A percentile compares a stretch with the other conserved stretches of the same genome.
These are phyloP conservation scores for Chelon auratus DNA, from an alignment of 2,797 vertebrate genomes.

Conservation along the genomic window DNA sequence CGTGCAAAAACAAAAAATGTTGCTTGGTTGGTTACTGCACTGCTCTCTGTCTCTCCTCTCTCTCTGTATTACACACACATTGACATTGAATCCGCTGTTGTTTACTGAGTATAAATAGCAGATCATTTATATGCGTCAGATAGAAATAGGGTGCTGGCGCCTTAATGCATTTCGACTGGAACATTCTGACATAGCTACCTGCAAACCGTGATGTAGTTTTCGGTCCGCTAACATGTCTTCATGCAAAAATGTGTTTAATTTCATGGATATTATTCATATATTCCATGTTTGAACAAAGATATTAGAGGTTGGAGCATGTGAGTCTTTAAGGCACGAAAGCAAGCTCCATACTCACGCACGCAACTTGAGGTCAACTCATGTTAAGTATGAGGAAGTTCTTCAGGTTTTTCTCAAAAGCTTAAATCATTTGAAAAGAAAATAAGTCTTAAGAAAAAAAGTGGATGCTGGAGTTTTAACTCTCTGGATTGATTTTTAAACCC, in stretches of 20 bases:
- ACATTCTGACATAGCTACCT: not conserved
- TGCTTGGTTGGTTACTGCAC: slow-evolving; percentile 61
- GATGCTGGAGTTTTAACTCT: not conserved
- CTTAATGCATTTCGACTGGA: not conserved
- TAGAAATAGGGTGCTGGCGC: not conserved
- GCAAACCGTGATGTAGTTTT: not conserved
- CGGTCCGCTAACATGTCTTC: not conserved
- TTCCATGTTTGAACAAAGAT: not conserved
- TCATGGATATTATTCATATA: not conserved
- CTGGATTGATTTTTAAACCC: not conserved
- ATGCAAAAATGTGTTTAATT: not conserved
- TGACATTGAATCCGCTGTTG: not conserved
- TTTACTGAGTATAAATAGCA: slow-evolving; percentile 30
- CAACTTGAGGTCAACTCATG: slow-evolving; percentile 18
- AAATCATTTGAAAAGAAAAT: not conserved
- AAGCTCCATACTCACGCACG: not conserved
- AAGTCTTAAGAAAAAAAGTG: not conserved
- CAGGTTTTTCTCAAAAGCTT: not conserved
- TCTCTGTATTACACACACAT: slow-evolving; percentile 7
- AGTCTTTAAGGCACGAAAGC: slow-evolving; percentile 3
- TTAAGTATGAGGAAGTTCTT: slow-evolving; percentile 7
- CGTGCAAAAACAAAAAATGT: slow-evolving; percentile 69
- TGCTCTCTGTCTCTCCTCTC: not conserved
- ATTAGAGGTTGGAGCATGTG: not conserved
- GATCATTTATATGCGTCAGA: slow-evolving; percentile 8